Evolutionary conservation across 2,888 invertebrate species (phyloP).

Genomic region (Cerceris rybyensis): DNA sequence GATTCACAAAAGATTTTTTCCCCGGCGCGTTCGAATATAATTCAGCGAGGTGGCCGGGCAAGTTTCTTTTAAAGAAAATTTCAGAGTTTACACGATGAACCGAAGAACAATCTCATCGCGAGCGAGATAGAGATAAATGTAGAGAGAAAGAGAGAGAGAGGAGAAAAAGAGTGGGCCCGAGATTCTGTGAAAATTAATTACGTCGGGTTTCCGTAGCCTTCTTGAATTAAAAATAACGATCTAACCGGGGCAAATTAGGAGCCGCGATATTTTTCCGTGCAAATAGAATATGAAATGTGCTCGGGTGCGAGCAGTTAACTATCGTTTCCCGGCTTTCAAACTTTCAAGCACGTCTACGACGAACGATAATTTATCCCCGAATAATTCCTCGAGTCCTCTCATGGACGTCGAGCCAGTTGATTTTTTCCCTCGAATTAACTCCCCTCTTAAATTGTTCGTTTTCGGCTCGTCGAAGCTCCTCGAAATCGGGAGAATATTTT

Average conservation of each 20-base stretch:
- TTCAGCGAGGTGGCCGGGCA: slow-evolving; percentile 22
- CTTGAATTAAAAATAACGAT: too few relatives aligned
- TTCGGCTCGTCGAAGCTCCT: too few relatives aligned
- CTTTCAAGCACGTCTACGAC: not conserved
- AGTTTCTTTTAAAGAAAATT: slow-evolving; percentile 27
- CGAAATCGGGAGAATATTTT: too few relatives aligned
- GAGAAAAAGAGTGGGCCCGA: not conserved
- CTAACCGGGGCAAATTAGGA: too few relatives aligned
- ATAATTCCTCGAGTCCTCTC: too few relatives aligned
- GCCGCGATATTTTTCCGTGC: too few relatives aligned
- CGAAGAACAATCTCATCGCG: not conserved
- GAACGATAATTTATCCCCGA: not conserved
- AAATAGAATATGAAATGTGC: too few relatives aligned
- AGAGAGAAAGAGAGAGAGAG: not conserved
- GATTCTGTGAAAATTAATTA: slow-evolving; percentile 1
- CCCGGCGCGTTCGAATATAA: slow-evolving; percentile 39
- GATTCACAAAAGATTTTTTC: slow-evolving; percentile 65
- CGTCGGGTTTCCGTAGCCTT: not conserved
- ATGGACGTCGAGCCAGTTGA: too few relatives aligned
- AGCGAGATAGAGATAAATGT: not conserved
- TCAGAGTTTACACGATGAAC: slow-evolving; percentile 2
- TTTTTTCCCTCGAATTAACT: too few relatives aligned
- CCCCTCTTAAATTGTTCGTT: too few relatives aligned
- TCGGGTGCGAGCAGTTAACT: too few relatives aligned
- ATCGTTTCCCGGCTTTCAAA: not conserved